A percentile compares a stretch with the other conserved stretches of the same genome.
Conservation (phyloP, 2,888 invertebrate genomes). For the Rhagium mordax region DNA sequence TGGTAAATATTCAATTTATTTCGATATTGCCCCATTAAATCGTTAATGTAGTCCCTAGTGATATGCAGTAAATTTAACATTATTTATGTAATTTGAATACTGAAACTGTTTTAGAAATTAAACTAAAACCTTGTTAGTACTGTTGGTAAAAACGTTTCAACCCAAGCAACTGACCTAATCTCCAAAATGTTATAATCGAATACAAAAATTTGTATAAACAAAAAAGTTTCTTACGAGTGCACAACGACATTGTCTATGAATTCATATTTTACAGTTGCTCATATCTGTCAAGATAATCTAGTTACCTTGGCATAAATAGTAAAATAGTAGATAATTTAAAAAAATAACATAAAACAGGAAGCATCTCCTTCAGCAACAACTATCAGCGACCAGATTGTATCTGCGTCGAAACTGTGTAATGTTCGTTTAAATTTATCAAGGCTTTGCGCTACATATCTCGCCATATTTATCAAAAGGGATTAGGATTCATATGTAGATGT, state of each 20-base stretch:
- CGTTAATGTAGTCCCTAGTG: neutral
- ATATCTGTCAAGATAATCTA: constrained; percentile 16
- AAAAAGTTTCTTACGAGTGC: too few relatives aligned
- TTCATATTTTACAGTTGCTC: neutral
- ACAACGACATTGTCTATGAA: neutral
- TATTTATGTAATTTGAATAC: neutral
- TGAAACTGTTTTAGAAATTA: too few relatives aligned
- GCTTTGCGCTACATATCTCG: constrained; percentile 2
- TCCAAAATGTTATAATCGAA: too few relatives aligned
- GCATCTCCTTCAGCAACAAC: constrained; percentile 24
- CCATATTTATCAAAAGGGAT: constrained; percentile 24
- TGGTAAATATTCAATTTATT: constrained; percentile 18
- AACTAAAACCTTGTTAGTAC: too few relatives aligned
- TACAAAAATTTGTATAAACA: too few relatives aligned
- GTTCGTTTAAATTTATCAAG: constrained; percentile 25
- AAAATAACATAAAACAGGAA: constrained; percentile 25
- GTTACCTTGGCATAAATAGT: constrained; percentile 21
- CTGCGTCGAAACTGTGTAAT: constrained; percentile 13
- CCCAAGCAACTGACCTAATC: too few relatives aligned
- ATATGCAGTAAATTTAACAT: neutral
- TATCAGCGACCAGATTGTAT: constrained; percentile 17
- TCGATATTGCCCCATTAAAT: constrained; percentile 10
- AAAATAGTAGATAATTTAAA: constrained; percentile 9
- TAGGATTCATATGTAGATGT: constrained; percentile 28
- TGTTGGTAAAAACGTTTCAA: too few relatives aligned